phyloP scores from a whole-genome alignment of 2,888 invertebrate species.

The Apodemia hepburni region DNA sequence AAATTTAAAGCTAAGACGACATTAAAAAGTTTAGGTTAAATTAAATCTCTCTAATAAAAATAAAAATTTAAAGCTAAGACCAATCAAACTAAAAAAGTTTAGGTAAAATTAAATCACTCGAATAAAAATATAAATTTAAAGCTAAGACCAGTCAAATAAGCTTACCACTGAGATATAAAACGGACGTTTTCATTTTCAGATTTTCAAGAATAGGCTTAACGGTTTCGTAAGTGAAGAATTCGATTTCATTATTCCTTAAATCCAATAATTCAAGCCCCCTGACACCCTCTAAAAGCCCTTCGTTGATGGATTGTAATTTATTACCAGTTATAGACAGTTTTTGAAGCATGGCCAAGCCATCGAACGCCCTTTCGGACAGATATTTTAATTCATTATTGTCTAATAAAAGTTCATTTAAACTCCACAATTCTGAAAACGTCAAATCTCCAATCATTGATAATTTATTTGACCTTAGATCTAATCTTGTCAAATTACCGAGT shows the following conservation, averaged over 20 bases:
- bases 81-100: no score
- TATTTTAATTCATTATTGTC: conserved; percentile 86
- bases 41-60: no score
- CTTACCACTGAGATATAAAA: conserved; percentile 70
- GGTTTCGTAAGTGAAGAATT: conserved; percentile 87
- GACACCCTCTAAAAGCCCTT: conserved; percentile 87
- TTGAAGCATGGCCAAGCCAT: conserved; percentile 86
- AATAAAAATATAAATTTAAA: conserved; percentile 2
- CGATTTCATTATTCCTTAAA: conserved; percentile 88
- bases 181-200: conserved; percentile 80
- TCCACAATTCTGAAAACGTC: conserved; percentile 89
- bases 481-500: conserved; percentile 84
- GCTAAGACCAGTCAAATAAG: not conserved
- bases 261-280: conserved; percentile 87
- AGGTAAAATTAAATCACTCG: not conserved
- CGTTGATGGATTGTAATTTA: conserved; percentile 85
- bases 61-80: no score
- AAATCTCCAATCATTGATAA: conserved; percentile 89
- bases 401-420: conserved; percentile 84
- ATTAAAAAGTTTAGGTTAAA: no score
- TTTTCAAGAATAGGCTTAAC: conserved; percentile 88
- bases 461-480: conserved; percentile 88
- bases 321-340: conserved; percentile 89
- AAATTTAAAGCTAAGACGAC: no score
- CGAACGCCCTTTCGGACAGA: conserved; percentile 88